phyloP scores from a whole-genome alignment of 2,888 invertebrate genomes.

The Lepidocyrtoides sp. region DNA sequence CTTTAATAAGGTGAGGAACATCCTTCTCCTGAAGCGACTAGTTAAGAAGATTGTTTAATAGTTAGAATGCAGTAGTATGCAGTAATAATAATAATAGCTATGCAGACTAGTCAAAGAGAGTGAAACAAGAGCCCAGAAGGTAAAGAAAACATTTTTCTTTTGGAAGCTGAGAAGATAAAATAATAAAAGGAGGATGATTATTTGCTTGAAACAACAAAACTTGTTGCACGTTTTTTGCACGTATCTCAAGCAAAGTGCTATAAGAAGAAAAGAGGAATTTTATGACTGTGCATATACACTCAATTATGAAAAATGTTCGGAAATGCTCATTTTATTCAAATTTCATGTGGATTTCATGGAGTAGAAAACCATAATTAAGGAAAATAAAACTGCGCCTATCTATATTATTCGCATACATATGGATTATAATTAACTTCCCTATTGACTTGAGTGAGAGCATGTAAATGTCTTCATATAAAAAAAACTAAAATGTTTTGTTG shows the following conservation, averaged over 20 bases:
- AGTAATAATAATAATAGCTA: no score
- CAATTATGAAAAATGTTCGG: not conserved
- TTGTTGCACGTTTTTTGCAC: not conserved
- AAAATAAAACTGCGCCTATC: not conserved
- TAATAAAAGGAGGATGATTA: no score
- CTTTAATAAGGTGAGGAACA: not conserved
- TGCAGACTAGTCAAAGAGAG: no score
- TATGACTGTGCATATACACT: not conserved
- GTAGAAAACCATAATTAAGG: slow-evolving; percentile 32
- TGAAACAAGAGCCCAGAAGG: no score
- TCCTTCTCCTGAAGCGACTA: not conserved
- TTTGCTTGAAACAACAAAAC: no score
- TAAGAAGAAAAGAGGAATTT: no score
- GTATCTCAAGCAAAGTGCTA: not conserved
- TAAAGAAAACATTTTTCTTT: no score
- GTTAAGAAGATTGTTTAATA: not conserved
- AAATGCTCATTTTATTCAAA: slow-evolving; percentile 7
- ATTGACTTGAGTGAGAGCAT: no score
- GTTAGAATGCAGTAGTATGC: not conserved
- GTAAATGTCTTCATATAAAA: not conserved
- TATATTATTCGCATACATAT: not conserved
- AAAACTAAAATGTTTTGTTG: no score
- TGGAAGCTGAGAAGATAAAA: no score
- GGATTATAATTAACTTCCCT: not conserved
- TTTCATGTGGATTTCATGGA: not conserved